Evolutionary conservation across 2,888 invertebrate genomes (phyloP).

Genomic region (Griposia aprilina): DNA sequence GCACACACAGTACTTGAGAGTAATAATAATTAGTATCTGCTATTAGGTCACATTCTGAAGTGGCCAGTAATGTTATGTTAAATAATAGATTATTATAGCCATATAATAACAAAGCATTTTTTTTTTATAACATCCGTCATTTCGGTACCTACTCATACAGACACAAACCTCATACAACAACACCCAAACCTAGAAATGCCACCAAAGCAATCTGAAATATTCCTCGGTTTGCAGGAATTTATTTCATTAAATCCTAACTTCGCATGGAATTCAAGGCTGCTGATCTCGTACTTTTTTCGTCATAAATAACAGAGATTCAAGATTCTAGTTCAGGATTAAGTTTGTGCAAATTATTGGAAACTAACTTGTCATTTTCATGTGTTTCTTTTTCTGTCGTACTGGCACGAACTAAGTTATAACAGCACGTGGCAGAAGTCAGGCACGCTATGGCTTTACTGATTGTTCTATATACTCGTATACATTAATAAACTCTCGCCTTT

Average conservation of each 20-base stretch:
- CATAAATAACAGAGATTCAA: neutral
- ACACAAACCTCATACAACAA: neutral
- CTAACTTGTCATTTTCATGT: neutral
- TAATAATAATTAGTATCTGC: no score
- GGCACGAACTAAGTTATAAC: neutral
- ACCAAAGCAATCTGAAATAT: slow-evolving; percentile 3
- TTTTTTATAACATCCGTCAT: neutral
- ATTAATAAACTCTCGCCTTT: no score
- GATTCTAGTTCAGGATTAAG: neutral
- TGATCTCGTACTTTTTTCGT: slow-evolving; percentile 7
- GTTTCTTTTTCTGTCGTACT: neutral
- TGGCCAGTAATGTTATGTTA: no score
- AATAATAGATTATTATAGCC: no score
- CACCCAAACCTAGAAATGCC: neutral
- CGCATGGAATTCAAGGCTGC: neutral
- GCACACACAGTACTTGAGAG: no score
- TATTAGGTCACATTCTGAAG: no score
- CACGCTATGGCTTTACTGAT: neutral
- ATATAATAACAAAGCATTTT: no score
- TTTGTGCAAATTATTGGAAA: neutral
- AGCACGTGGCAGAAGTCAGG: neutral
- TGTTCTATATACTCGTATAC: no score
- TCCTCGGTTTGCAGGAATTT: slow-evolving; percentile 23
- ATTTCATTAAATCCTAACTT: slow-evolving; percentile 26
- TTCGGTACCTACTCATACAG: no score